Evolutionary conservation across 2,888 invertebrate genomes (phyloP), one percentile per base, ranked within the genome.

Genomic region (Neocrepidodera transversa): DNA sequence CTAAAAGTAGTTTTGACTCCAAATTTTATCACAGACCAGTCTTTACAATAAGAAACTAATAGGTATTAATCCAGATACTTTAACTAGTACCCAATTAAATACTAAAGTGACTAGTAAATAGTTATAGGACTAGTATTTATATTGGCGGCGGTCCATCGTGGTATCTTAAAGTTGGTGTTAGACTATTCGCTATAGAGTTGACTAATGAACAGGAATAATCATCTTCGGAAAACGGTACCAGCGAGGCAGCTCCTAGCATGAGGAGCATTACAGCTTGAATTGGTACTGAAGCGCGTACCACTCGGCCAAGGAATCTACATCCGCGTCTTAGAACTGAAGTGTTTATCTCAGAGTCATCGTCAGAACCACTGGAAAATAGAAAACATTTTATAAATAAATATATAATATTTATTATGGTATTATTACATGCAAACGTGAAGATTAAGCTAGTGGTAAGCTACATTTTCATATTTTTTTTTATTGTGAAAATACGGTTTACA

Each of bases 211-310:
- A 92, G 64, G 88, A 87, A 79, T 90, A 92, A 76, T 93, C 93
- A 73, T 90, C 89, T 80, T 92, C 92, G 66, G 91, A 87, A 79
- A 92, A 89, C 3, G 95, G 95, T 52, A 97, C 92, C 71, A 98
- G 84, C 51, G 95, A 92, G 50, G 97, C 96, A 60, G 95, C 92
- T 58, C 97, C 96, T 74, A 98, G 86, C 72, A 98, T 86, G 62
- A 97, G 84, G 71, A 97, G 85, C 83, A 98, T 91, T 73, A 98
- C 83, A 63, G 95, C 94, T 83, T 98, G 96, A 78, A 98, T 92
- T 51, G 97, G 97, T 68, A 97, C 84, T 16, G 96, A 94, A 53
- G 95, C 92, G 76, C 95, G 86, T 67, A 95, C 87, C 69, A 95
- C 95, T 74, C 97, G 89, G 70, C 92, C 89, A 78, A 95, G 85